Percentiles rank a stretch among this genome's conserved stretches.
These are phyloP conservation scores for Macrosteles quadrilineatus DNA, from an alignment of 1,140 invertebrate genomes.

Conservation along the genomic window DNA sequence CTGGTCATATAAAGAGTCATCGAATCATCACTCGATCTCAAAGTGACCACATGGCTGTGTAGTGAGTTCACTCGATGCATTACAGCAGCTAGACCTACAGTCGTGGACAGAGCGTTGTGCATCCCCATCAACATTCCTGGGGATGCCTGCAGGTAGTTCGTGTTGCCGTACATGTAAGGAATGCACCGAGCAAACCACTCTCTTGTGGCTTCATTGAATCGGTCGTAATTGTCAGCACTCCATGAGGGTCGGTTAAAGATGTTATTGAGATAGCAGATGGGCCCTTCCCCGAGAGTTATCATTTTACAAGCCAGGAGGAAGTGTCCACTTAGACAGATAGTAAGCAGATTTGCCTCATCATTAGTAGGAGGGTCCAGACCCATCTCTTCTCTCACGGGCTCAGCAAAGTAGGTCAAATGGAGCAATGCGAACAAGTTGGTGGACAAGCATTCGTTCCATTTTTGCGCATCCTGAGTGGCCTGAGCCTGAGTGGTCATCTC, in stretches of 20 bases:
- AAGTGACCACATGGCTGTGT: constrained; percentile 19
- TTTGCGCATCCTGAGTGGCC: too few species aligned
- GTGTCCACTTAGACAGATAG: background rate
- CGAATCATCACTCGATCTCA: constrained; percentile 29
- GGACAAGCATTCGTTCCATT: constrained; percentile 41
- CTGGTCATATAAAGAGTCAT: background rate
- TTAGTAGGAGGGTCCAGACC: background rate
- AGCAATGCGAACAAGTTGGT: constrained; percentile 15
- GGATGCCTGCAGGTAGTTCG: background rate
- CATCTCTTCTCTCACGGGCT: background rate
- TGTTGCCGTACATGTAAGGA: background rate
- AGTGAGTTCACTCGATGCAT: too few species aligned
- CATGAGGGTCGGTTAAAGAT: background rate
- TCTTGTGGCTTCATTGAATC: background rate
- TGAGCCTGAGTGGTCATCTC: too few species aligned
- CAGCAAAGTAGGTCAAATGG: background rate
- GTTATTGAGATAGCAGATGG: background rate
- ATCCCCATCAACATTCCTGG: constrained; percentile 37
- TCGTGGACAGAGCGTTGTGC: constrained; percentile 32
- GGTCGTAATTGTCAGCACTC: background rate
- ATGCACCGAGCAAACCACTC: background rate
- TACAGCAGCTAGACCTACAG: constrained; percentile 24
- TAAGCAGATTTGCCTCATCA: background rate
- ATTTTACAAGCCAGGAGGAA: background rate
- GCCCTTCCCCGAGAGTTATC: background rate